Percentiles rank a stretch among this genome's conserved stretches.
These are phyloP conservation scores for Folsomia manolachei DNA, from an alignment of 2,888 invertebrate species.

Conservation along the genomic window DNA sequence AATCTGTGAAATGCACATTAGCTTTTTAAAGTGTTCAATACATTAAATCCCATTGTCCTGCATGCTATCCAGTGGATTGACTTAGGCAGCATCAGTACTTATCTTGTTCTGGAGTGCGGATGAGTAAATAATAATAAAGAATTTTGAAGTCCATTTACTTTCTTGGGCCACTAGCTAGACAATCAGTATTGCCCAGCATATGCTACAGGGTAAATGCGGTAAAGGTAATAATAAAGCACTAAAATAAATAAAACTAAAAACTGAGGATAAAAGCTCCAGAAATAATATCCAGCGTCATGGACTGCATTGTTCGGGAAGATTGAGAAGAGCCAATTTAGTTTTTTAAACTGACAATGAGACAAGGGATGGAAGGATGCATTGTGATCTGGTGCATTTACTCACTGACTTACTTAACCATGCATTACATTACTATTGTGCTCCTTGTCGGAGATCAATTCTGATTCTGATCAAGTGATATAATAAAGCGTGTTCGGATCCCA, in stretches of 20 bases:
- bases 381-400: neutral
- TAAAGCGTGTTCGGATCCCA: conserved; percentile 10
- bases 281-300: too few relatives aligned
- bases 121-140: too few relatives aligned
- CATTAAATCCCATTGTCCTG: too few relatives aligned
- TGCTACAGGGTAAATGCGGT: neutral
- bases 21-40: too few relatives aligned
- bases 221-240: neutral
- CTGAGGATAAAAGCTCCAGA: too few relatives aligned
- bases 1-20: neutral
- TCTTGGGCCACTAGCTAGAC: neutral
- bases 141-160: neutral
- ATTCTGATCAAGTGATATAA: conserved; percentile 5
- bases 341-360: neutral
- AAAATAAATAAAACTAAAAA: neutral
- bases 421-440: conserved; percentile 7
- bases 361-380: neutral
- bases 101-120: too few relatives aligned
- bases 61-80: too few relatives aligned
- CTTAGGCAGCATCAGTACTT: too few relatives aligned
- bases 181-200: neutral
- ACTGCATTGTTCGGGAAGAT: neutral
- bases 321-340: conserved; percentile 5
- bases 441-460: conserved; percentile 5
- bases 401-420: neutral